Evolutionary conservation across 2,888 invertebrate species (phyloP).

Genomic region (Parnassius apollo): DNA sequence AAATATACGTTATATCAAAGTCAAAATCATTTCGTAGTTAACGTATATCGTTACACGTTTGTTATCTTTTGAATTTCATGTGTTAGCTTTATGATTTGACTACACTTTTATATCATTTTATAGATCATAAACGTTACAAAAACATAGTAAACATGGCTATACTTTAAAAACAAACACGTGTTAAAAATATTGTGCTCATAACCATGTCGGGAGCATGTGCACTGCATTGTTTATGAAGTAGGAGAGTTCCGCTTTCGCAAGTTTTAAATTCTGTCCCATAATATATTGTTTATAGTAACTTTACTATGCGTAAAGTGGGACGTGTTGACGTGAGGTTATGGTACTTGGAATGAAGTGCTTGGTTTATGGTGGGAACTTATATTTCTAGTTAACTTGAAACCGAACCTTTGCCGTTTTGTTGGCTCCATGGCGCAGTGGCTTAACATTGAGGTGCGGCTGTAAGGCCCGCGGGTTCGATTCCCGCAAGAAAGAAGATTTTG

Average conservation of each 20-base stretch:
- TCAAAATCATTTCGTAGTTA: too few species aligned
- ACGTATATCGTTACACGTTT: background rate
- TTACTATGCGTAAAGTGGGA: slow-evolving; percentile 61
- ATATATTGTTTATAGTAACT: slow-evolving; percentile 43
- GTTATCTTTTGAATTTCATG: slow-evolving; percentile 1
- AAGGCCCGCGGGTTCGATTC: too few species aligned
- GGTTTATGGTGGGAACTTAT: slow-evolving; percentile 31
- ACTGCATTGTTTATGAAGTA: slow-evolving; percentile 40
- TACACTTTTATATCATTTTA: slow-evolving; percentile 6
- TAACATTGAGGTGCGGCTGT: too few species aligned
- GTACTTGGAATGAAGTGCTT: slow-evolving; percentile 36
- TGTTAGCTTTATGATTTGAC: slow-evolving; percentile 2
- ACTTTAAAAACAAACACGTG: slow-evolving; percentile 8
- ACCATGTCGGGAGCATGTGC: slow-evolving; percentile 44
- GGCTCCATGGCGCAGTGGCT: too few species aligned
- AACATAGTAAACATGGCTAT: background rate
- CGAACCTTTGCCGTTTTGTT: too few species aligned
- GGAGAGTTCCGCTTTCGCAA: slow-evolving; percentile 30
- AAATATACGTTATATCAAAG: too few species aligned
- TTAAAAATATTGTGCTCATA: slow-evolving; percentile 2
- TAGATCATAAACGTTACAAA: slow-evolving; percentile 7
- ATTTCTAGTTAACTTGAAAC: slow-evolving; percentile 6
- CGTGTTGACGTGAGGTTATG: slow-evolving; percentile 52
- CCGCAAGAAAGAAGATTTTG: too few species aligned
- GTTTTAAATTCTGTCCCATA: slow-evolving; percentile 33